These are phyloP conservation scores for Tylochromis polylepis DNA, from an alignment of 2,113 vertebrate species.

Conservation along the genomic window DNA sequence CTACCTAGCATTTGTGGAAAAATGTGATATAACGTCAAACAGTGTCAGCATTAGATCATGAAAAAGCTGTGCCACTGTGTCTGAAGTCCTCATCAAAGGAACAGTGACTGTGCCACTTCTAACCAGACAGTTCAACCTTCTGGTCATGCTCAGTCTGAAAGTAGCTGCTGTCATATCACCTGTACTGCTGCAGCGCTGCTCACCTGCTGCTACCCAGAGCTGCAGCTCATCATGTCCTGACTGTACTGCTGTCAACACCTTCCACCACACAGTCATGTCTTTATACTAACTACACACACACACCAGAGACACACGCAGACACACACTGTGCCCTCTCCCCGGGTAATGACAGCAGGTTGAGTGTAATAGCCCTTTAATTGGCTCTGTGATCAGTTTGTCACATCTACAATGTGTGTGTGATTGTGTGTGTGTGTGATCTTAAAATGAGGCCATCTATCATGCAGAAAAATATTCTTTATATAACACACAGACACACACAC, in stretches of 20 bases:
- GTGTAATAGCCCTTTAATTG: conserved; percentile 41
- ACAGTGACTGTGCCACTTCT: background rate
- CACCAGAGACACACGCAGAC: too few relatives aligned
- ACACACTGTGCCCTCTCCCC: background rate
- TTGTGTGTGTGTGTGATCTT: background rate
- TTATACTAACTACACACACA: background rate
- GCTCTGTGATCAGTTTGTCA: conserved; percentile 9
- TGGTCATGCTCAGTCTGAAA: background rate
- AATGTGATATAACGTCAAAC: too few relatives aligned
- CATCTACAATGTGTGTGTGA: background rate
- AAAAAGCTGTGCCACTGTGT: too few relatives aligned
- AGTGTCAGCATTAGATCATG: too few relatives aligned
- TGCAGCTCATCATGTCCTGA: background rate
- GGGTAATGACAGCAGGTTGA: conserved; percentile 27
- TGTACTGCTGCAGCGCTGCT: background rate
- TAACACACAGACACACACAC: conserved; percentile 1
- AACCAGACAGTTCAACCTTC: background rate
- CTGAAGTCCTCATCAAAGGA: background rate
- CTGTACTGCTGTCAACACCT: background rate
- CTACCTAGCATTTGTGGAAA: too few relatives aligned
- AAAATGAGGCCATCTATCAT: conserved; percentile 43
- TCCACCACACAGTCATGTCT: background rate
- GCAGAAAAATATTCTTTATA: background rate
- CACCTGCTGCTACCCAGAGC: background rate
- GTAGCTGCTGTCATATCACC: background rate